Base-by-base conservation (phyloP, 2,113 vertebrate species). In the Merops nubicus region DNA sequence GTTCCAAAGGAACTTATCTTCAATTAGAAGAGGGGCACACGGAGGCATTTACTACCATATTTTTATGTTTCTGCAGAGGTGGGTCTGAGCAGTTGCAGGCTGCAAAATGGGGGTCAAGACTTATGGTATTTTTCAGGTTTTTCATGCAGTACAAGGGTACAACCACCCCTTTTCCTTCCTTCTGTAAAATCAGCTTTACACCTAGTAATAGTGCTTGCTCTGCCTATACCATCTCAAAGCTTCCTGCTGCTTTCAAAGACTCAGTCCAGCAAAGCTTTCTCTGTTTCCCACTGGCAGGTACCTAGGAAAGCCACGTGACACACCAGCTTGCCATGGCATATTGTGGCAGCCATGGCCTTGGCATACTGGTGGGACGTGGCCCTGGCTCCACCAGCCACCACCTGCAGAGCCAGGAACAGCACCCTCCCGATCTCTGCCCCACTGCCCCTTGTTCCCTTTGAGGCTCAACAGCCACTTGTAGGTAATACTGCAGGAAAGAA, bases 321-420 rank as follows among this genome's bases (percentile, higher is more conserved):
- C 2, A 38, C 29, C 60, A 85, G 36, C 63, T 65, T 64, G 33
- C 56, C 0, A 1, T 1, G 1, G 38, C 21, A 5, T n/a, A 11
- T 53, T 1, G 6, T n/a, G 48, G 26, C 1, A 3, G n/a, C 53
- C 34, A 14, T 0, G 43, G 14, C 38, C 36, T 73, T 0, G 0
- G 26, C 1, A 1, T 5, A 8, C 8, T 1, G 2, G 28, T 14
- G 69, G 40, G 57, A 62, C 28, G 36, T 40, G 59, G 21, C 26
- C 34, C 29, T 47, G 83, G 38, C 12, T 82, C 42, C 7, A 2
- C 31, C 1, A 3, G 70, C 63, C 3, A 2, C 38, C 57, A n/a
- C 33, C 33, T 54, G 76, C 56, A 78, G 74, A 65, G 22, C 45
- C 3, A 12, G 51, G 28, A 92, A 31, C 1, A 2, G 34, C 2